phyloP scores from a whole-genome alignment of 2,113 vertebrate genomes.

The Thymallus thymallus region DNA sequence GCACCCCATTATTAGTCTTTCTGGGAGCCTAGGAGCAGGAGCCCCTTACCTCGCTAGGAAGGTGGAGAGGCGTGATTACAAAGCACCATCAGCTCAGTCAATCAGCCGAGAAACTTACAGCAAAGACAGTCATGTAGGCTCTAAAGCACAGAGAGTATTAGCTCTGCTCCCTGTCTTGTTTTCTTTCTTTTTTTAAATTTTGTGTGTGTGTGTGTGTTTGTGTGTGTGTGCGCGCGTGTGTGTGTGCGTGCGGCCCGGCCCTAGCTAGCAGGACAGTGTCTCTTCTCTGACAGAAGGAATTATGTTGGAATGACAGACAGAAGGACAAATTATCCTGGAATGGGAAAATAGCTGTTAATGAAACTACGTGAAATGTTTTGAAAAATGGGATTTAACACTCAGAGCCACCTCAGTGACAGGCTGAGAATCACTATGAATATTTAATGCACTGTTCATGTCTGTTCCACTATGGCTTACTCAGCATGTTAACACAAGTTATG shows the following conservation, averaged over 20 bases:
- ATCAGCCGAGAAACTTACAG: conserved; percentile 18
- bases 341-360: conserved; percentile 43
- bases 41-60: conserved; percentile 9
- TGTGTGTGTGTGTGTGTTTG: background rate
- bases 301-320: conserved; percentile 44
- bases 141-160: background rate
- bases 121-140: conserved; percentile 13
- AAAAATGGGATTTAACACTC: conserved; percentile 27
- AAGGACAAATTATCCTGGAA: conserved; percentile 46
- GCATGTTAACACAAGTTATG: conserved; percentile 28
- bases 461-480: conserved; percentile 35
- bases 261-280: conserved; percentile 9
- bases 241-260: background rate
- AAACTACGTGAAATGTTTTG: conserved; percentile 35
- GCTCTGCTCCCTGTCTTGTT: conserved; percentile 12
- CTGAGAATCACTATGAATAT: conserved; percentile 48
- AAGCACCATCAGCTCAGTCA: conserved; percentile 19
- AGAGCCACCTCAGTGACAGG: conserved; percentile 19
- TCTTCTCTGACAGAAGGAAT: conserved; percentile 51
- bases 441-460: conserved; percentile 27
- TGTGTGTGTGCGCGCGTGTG: background rate
- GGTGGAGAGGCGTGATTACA: conserved; percentile 35
- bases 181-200: background rate
- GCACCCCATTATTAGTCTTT: conserved; percentile 35
- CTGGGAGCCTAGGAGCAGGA: background rate